Evolutionary conservation across 1,140 invertebrate species (phyloP), one percentile per base, ranked within the genome.

Genomic region (Pseudomyrmex sp.): DNA sequence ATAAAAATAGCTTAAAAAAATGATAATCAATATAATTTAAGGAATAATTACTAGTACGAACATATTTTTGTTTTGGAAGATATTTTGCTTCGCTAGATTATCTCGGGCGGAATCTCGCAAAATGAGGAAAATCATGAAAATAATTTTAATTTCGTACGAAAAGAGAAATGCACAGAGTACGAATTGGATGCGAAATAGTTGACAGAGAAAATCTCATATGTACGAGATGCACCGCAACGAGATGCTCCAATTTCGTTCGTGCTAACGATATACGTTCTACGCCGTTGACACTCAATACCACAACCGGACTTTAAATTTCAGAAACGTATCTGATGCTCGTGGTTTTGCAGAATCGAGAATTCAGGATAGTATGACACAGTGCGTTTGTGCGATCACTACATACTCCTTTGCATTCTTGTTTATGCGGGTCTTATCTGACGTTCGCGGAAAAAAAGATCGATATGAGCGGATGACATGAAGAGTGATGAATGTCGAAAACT

Each of bases 251-350:
- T 80, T 70, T 80, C 65, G 23, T 70, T 69, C 44, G 20, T 46
- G 15, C 7, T 80, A 35, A 61, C 59, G 66, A 80, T 69, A 58
- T 79, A 18, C 65, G 69, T 80, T 59, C 65, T 58, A 54, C 76
- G 68, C 54, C 76, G 66, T 70, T 70, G 76, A 80, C 54, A 70
- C 65, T 79, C 70, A 52, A 79, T n/a, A 35, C 66, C 20, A 44
- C 66, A 80, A 59, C n/a, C 52, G 76, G 66, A 26, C 44, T 66
- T 80, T 80, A 70, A 80, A 80, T 80, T 59, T 80, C 76, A 70
- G 76, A 70, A 70, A 70, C 23, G 44, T 70, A 59, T 50, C 65
- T 80, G 20, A 50, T 70, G 66, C 44, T 59, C 23, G 44, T 26
- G 23, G 12, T 8, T 50, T 20, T 44, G 76, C 52, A 35, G 54